These are phyloP conservation scores for Lampropteryx suffumata DNA, from an alignment of 2,888 invertebrate species.

Conservation along the genomic window DNA sequence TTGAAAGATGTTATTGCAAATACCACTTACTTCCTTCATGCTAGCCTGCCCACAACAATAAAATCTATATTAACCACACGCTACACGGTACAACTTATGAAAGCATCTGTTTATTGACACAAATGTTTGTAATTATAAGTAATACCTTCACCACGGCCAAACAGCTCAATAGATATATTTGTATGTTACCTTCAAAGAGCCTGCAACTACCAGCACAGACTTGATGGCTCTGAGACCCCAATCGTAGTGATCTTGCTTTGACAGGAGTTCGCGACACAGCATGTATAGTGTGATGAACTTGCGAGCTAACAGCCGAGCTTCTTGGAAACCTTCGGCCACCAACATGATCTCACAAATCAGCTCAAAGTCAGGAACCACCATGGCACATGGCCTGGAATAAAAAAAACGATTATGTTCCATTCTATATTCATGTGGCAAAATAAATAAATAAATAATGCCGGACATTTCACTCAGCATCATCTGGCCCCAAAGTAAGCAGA, in stretches of 20 bases:
- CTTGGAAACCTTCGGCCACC: constrained; percentile 97
- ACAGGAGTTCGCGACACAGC: constrained; percentile 93
- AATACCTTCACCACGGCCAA: too few relatives aligned
- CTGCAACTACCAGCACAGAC: constrained; percentile 97
- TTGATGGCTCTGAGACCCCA: constrained; percentile 98
- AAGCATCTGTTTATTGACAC: too few relatives aligned
- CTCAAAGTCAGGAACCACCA: constrained; percentile 98
- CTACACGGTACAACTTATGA: not conserved
- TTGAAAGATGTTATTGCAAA: constrained; percentile 2
- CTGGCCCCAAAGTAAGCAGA: too few relatives aligned
- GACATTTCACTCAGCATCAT: too few relatives aligned
- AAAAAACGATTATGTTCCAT: too few relatives aligned
- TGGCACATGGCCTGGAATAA: constrained; percentile 92
- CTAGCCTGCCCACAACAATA: constrained; percentile 21
- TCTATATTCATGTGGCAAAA: too few relatives aligned
- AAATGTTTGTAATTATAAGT: too few relatives aligned
- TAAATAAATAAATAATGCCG: too few relatives aligned
- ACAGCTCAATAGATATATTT: too few relatives aligned
- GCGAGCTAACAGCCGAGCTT: constrained; percentile 93
- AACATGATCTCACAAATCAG: constrained; percentile 98
- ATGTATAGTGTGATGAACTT: constrained; percentile 97
- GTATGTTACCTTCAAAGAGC: constrained; percentile 88
- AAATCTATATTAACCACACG: constrained; percentile 13
- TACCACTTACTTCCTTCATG: constrained; percentile 18
- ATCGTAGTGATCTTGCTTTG: constrained; percentile 98